Evolutionary conservation across 2,797 vertebrate species (phyloP), one percentile per base, ranked within the genome.

Genomic region (Brotula barbata): DNA sequence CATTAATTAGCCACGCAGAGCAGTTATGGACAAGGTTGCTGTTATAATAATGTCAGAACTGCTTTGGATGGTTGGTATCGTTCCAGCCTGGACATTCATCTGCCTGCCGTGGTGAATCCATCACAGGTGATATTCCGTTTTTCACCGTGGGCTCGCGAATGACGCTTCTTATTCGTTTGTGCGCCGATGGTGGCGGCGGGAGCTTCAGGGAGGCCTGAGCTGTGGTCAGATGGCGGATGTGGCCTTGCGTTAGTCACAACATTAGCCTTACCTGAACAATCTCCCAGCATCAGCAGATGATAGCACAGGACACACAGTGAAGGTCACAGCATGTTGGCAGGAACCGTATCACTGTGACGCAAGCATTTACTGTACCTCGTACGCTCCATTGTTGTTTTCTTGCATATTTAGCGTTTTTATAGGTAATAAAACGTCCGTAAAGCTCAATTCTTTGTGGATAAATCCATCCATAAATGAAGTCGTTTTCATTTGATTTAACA

Each of bases 261-360:
- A 58, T 47, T 43, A 28, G 69, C 60, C 58, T 82, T 78, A 86
- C 81, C 71, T 87, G 76, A 46, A 50, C 75, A 71, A 82, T 77
- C 41, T 51, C 52, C 25, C 10, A 3, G 65, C 72, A 68, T 85
- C 80, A 77, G 77, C 81, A 80, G 64, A 80, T 70, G 69, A 82
- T 20, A 28, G 47, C 75, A 57, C 43, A 71, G 80, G 84, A 80
- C 80, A 57, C 66, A 37, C 12, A 49, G 52, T 84, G 82, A 89
- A 89, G 86, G 86, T 88, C 81, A 73, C 5, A 58, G 74, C 71
- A 67, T n/a, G 56, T 61, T 49, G 60, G 52, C 71, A 78, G 52
- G 34, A 36, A 36, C 34, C 34, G 36, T n/a, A n/a, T n/a, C n/a
- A 52, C 19, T 1, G 6, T 62, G 73, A 78, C 42, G 50, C 54